These are phyloP conservation scores for Scelioninae gen. 2 DNA, from an alignment of 2,888 invertebrate genomes.

Conservation along the genomic window DNA sequence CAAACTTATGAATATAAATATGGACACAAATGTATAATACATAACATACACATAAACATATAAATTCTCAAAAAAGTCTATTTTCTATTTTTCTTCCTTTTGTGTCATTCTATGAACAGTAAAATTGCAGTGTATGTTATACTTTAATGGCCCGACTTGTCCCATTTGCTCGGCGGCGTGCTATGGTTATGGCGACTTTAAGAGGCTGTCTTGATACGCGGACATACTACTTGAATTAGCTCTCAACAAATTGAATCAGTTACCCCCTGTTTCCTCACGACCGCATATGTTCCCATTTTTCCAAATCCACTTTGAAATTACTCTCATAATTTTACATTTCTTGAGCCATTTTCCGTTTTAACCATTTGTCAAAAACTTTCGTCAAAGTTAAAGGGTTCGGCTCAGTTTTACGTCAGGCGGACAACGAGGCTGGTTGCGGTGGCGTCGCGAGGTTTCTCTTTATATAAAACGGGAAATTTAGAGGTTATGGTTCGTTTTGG, in stretches of 20 bases:
- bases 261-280: conserved; percentile 9
- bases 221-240: conserved; percentile 46
- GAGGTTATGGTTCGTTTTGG: too few species aligned
- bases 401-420: too few species aligned
- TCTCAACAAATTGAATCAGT: conserved; percentile 43
- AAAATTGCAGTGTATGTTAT: conserved; percentile 51
- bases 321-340: background rate
- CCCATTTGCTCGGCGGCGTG: conserved; percentile 46
- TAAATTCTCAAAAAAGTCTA: conserved; percentile 14
- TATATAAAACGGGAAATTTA: too few species aligned
- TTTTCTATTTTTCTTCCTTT: conserved; percentile 36
- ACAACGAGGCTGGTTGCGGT: too few species aligned
- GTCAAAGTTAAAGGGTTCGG: too few species aligned
- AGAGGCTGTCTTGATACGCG: conserved; percentile 49
- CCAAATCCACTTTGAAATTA: conserved; percentile 5
- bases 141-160: conserved; percentile 49
- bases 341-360: too few species aligned
- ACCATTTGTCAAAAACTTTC: background rate
- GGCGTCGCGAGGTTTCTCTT: too few species aligned
- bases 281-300: conserved; percentile 12
- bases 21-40: conserved; percentile 8
- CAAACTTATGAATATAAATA: too few species aligned
- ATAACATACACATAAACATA: background rate
- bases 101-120: conserved; percentile 35
- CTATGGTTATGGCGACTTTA: conserved; percentile 52